Evolutionary conservation across 2,888 invertebrate species (phyloP).

Genomic region (Noctua janthina): DNA sequence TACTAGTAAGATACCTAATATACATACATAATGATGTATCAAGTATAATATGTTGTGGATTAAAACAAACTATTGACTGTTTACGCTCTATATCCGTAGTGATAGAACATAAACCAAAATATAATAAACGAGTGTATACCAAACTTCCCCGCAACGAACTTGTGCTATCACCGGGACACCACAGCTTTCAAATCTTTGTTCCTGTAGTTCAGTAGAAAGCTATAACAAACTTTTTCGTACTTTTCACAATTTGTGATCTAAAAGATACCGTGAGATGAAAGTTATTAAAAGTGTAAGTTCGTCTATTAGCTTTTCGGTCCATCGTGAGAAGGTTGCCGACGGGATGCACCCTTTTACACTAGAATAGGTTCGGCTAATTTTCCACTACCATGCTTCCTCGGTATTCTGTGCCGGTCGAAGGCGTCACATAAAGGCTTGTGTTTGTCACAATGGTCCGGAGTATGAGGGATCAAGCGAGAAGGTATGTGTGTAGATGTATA

Average conservation of each 20-base stretch:
- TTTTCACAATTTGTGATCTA: constrained; percentile 17
- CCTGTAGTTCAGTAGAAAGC: constrained; percentile 13
- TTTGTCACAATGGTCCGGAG: constrained; percentile 33
- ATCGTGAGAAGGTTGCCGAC: constrained; percentile 6
- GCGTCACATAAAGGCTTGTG: constrained; percentile 45
- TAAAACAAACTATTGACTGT: constrained; percentile 35
- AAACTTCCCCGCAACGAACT: constrained; percentile 25
- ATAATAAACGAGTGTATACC: constrained; percentile 13
- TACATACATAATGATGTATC: constrained; percentile 22
- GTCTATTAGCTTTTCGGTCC: constrained; percentile 30
- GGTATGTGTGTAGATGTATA: constrained; percentile 42
- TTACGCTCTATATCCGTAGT: constrained; percentile 4
- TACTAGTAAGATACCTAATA: constrained; percentile 21
- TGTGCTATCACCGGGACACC: constrained; percentile 30
- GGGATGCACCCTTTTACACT: constrained; percentile 57
- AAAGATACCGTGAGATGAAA: constrained; percentile 2
- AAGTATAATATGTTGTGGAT: constrained; percentile 38
- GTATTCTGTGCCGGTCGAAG: constrained; percentile 42
- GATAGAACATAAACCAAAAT: constrained; percentile 5
- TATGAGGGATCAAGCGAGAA: constrained; percentile 30
- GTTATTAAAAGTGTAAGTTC: constrained; percentile 25
- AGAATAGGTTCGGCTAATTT: constrained; percentile 59
- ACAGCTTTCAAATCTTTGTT: constrained; percentile 31
- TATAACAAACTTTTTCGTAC: constrained; percentile 29
- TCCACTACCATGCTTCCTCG: constrained; percentile 55